Percentiles rank a stretch among this genome's conserved stretches.
These are phyloP conservation scores for Ptychadena robeensis DNA, from an alignment of 2,797 vertebrate species.

Conservation along the genomic window DNA sequence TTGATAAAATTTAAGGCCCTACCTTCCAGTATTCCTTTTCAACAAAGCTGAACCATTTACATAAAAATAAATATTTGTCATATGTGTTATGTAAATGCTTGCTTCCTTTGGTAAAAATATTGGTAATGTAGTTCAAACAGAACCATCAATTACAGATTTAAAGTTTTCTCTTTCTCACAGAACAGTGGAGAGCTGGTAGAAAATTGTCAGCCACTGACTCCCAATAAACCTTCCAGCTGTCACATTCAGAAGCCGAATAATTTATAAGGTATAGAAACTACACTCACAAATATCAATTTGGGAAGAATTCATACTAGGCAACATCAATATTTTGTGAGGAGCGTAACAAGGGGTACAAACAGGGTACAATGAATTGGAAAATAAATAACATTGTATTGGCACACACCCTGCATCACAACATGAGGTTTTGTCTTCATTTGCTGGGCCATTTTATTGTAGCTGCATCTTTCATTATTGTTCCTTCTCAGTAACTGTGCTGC, in stretches of 20 bases:
- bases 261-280: neutral
- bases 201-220: neutral
- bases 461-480: slow-evolving; percentile 12
- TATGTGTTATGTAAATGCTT: too few species aligned
- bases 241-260: neutral
- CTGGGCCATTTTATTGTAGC: slow-evolving; percentile 12
- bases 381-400: slow-evolving; percentile 20
- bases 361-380: neutral
- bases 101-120: too few species aligned
- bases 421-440: neutral
- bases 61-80: too few species aligned
- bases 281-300: neutral
- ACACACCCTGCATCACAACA: neutral
- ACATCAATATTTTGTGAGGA: neutral
- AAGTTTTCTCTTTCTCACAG: neutral
- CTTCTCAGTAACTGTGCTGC: slow-evolving; percentile 1
- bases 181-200: neutral
- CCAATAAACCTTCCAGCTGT: neutral
- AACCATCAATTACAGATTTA: neutral
- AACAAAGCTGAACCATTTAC: too few species aligned
- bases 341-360: neutral
- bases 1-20: too few species aligned
- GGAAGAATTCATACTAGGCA: neutral
- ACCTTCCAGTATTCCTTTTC: too few species aligned
- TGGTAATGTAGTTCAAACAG: neutral